These are phyloP conservation scores for Colossoma macropomum DNA, from an alignment of 2,113 vertebrate species.

Conservation along the genomic window DNA sequence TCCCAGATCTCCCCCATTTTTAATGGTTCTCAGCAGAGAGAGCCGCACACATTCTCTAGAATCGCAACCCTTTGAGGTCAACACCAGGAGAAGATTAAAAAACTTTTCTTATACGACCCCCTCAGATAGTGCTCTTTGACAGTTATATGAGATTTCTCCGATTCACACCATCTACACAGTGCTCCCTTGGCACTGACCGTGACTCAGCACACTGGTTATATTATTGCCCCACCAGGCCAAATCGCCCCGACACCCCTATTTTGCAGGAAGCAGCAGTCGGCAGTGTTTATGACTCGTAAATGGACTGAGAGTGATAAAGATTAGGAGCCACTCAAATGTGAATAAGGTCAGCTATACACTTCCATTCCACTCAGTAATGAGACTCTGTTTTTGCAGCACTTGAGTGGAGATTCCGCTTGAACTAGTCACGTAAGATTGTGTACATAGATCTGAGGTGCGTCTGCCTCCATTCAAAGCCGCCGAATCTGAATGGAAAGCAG, in stretches of 20 bases:
- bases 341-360: neutral
- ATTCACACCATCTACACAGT: neutral
- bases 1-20: neutral
- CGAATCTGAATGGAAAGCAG: slow-evolving; percentile 16
- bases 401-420: neutral
- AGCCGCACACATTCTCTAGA: neutral
- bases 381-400: neutral
- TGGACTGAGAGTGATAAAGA: neutral
- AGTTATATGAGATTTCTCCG: neutral
- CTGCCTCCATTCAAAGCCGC: neutral
- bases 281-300: neutral
- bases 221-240: neutral
- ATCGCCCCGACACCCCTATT: neutral
- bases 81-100: slow-evolving; percentile 8
- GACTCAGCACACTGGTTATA: neutral
- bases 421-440: neutral
- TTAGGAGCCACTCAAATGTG: neutral
- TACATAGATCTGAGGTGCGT: neutral
- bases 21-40: neutral
- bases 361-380: neutral
- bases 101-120: neutral
- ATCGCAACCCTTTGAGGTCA: neutral
- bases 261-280: neutral
- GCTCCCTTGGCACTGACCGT: neutral
- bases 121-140: neutral